Conservation (phyloP, 1,140 invertebrate genomes). For the Galleria mellonella region DNA sequence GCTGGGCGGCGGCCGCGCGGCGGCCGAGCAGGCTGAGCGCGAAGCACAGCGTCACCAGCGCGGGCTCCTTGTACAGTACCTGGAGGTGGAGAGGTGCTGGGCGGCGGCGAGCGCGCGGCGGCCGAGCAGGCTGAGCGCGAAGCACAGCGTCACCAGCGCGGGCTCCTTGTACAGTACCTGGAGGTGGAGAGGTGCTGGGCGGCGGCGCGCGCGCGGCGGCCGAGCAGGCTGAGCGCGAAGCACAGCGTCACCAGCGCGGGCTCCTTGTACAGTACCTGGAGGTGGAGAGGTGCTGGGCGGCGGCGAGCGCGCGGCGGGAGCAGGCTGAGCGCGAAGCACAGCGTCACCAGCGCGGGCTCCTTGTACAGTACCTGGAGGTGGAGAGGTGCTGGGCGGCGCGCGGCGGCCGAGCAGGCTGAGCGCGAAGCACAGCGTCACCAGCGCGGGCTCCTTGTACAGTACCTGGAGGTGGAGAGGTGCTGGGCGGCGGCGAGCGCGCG, state of each 20-base stretch:
- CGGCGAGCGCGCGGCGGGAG: conserved; percentile 92
- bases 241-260: conserved; percentile 92
- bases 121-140: conserved; percentile 93
- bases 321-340: conserved; percentile 94
- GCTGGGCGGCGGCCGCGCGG: conserved; percentile 93
- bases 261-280: conserved; percentile 83
- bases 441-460: conserved; percentile 83
- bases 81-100: conserved; percentile 89
- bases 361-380: no score
- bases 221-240: conserved; percentile 93
- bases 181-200: conserved; percentile 92
- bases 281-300: conserved; percentile 91
- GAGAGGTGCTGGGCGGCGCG: no score
- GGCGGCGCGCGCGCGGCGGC: conserved; percentile 91
- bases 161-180: conserved; percentile 85
- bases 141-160: conserved; percentile 90
- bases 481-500: no score
- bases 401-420: conserved; percentile 92
- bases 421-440: conserved; percentile 94
- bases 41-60: conserved; percentile 92
- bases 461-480: no score
- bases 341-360: conserved; percentile 88
- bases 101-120: conserved; percentile 93
- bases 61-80: conserved; percentile 84
- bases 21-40: conserved; percentile 93